These are phyloP conservation scores for Myripristis murdjan DNA, from an alignment of 2,797 vertebrate genomes.

Conservation along the genomic window DNA sequence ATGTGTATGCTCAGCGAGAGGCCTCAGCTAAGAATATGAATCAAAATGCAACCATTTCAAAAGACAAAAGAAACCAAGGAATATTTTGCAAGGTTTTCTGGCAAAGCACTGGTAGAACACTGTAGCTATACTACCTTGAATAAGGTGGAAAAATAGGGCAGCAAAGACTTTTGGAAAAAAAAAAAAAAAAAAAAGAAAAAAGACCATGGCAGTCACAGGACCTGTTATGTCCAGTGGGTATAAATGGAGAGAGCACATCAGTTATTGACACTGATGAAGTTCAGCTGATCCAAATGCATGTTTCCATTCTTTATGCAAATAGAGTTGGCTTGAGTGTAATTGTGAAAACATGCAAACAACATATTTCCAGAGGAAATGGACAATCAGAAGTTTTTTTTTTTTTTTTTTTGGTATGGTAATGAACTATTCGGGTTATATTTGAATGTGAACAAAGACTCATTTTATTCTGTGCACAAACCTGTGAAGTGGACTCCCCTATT, in stretches of 20 bases:
- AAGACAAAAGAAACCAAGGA: slow-evolving; percentile 68
- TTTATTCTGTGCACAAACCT: slow-evolving; percentile 71
- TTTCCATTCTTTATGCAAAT: slow-evolving; percentile 68
- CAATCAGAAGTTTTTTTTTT: slow-evolving; percentile 63
- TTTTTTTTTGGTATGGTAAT: slow-evolving; percentile 65
- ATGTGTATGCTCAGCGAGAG: slow-evolving; percentile 76
- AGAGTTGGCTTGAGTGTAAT: slow-evolving; percentile 48
- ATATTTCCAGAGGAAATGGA: slow-evolving; percentile 61
- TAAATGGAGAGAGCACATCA: slow-evolving; percentile 21
- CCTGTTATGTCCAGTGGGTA: slow-evolving; percentile 1
- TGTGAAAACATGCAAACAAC: slow-evolving; percentile 48
- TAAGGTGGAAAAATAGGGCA: slow-evolving; percentile 52
- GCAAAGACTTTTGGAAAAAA: slow-evolving; percentile 58
- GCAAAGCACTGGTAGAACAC: slow-evolving; percentile 29
- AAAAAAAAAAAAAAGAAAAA: too few species aligned
- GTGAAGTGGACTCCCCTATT: slow-evolving; percentile 78
- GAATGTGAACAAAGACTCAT: slow-evolving; percentile 71
- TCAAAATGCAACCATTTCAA: slow-evolving; percentile 77
- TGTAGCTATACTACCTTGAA: slow-evolving; percentile 41
- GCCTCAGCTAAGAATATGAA: slow-evolving; percentile 69
- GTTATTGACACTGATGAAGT: slow-evolving; percentile 32
- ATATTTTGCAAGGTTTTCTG: slow-evolving; percentile 58
- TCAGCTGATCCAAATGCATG: slow-evolving; percentile 54
- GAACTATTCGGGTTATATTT: slow-evolving; percentile 50
- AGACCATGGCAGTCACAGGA: background rate